phyloP scores from a whole-genome alignment of 2,113 vertebrate genomes.

The Lynx canadensis region DNA sequence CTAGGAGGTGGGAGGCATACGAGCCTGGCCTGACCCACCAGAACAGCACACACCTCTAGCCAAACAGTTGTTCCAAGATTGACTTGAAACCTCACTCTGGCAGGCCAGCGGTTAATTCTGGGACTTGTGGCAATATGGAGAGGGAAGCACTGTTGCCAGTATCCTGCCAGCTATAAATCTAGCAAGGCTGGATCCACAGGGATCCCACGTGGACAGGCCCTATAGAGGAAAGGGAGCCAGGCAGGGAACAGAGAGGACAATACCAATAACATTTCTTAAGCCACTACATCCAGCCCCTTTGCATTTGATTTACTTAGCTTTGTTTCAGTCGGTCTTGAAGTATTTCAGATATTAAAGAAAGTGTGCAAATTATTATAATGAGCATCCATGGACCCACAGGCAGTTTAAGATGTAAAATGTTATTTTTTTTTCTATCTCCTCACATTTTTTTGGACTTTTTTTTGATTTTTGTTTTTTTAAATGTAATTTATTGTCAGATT shows the following conservation, averaged over 20 bases:
- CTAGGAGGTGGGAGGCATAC: rapidly evolving
- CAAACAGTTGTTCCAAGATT: background rate
- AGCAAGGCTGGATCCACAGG: background rate
- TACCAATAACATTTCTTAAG: background rate
- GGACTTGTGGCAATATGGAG: background rate
- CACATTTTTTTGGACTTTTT: too few relatives aligned
- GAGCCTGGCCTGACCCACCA: background rate
- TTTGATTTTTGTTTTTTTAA: too few relatives aligned
- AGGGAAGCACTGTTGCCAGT: background rate
- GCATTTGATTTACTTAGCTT: background rate
- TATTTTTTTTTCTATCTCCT: background rate
- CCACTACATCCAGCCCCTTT: background rate
- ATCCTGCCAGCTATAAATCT: background rate
- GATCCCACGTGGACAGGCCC: too few relatives aligned
- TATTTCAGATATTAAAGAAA: background rate
- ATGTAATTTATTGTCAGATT: too few relatives aligned
- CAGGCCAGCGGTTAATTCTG: background rate
- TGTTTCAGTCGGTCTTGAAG: background rate
- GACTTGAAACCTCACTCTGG: background rate
- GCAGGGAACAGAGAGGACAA: background rate
- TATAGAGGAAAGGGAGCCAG: background rate
- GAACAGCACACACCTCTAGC: background rate
- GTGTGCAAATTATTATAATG: background rate
- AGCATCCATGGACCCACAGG: background rate
- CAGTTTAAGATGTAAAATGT: background rate